These are phyloP conservation scores for Acestrorhynchus altus DNA, from an alignment of 2,797 vertebrate genomes.

Conservation along the genomic window DNA sequence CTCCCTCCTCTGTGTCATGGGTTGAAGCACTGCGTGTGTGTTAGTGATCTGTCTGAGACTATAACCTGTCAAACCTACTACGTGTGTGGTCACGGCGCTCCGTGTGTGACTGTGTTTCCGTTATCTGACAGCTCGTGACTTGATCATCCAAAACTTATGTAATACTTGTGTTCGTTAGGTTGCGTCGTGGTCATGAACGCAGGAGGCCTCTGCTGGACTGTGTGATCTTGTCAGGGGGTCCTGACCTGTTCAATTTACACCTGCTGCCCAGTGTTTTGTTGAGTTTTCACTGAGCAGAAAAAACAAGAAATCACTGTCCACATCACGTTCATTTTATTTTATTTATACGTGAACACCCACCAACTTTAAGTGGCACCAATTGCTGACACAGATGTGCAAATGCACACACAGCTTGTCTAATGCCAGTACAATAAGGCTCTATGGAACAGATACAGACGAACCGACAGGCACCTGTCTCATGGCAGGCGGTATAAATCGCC, in stretches of 20 bases:
- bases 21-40: neutral
- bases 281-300: neutral
- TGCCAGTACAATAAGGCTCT: too few species aligned
- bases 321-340: too few species aligned
- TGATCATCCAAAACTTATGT: neutral
- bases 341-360: too few species aligned
- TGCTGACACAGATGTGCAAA: too few species aligned
- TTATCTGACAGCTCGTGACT: neutral
- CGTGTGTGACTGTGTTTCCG: slow-evolving; percentile 28
- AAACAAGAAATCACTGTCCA: neutral
- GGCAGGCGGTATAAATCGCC: too few species aligned
- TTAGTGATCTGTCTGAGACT: slow-evolving; percentile 8
- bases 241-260: slow-evolving; percentile 58
- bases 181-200: neutral
- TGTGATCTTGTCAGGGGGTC: slow-evolving; percentile 47
- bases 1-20: neutral
- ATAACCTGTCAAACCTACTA: slow-evolving; percentile 10
- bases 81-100: slow-evolving; percentile 3
- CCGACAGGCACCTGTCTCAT: too few species aligned
- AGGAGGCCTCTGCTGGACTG: slow-evolving; percentile 29
- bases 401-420: too few species aligned
- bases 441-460: too few species aligned
- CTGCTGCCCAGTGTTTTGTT: slow-evolving; percentile 17
- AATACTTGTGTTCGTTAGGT: slow-evolving; percentile 26
- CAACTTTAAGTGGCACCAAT: too few species aligned